These are phyloP conservation scores for Chymomyza amoena DNA, from an alignment of 2,888 invertebrate genomes.

Conservation along the genomic window DNA sequence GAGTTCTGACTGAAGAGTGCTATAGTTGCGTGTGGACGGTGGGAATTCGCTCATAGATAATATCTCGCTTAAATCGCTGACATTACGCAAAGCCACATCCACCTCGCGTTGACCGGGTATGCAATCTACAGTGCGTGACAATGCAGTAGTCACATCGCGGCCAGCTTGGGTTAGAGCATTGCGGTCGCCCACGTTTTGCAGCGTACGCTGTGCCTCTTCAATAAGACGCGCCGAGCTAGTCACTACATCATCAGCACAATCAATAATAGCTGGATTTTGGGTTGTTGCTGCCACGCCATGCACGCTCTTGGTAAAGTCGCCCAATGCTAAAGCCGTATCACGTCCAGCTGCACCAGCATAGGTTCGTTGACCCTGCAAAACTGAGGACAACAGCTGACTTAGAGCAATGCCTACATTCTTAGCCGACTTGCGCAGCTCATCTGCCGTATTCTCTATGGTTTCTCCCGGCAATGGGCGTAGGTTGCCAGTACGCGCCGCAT, in stretches of 20 bases:
- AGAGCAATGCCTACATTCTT: slow-evolving; percentile 91
- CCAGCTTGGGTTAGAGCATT: slow-evolving; percentile 84
- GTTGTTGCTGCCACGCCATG: slow-evolving; percentile 89
- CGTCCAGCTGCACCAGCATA: slow-evolving; percentile 90
- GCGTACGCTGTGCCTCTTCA: slow-evolving; percentile 87
- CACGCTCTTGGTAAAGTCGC: slow-evolving; percentile 86
- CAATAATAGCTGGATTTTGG: slow-evolving; percentile 82
- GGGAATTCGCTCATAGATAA: slow-evolving; percentile 88
- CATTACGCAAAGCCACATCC: slow-evolving; percentile 91
- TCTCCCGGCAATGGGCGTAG: slow-evolving; percentile 92
- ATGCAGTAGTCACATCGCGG: slow-evolving; percentile 84
- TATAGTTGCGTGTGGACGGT: slow-evolving; percentile 85
- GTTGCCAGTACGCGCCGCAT: slow-evolving; percentile 85
- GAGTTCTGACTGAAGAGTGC: slow-evolving; percentile 91
- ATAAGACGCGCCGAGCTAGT: slow-evolving; percentile 87
- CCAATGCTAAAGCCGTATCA: slow-evolving; percentile 88
- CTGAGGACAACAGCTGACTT: slow-evolving; percentile 91
- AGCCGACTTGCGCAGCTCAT: slow-evolving; percentile 79
- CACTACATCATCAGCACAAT: slow-evolving; percentile 89
- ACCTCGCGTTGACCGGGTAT: slow-evolving; percentile 96
- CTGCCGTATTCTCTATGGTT: slow-evolving; percentile 82
- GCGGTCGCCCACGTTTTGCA: slow-evolving; percentile 76
- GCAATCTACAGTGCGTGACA: slow-evolving; percentile 86
- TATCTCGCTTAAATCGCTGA: slow-evolving; percentile 87
- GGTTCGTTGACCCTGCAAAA: slow-evolving; percentile 88